phyloP scores from a whole-genome alignment of 2,888 invertebrate species.

The Branchipolynoe longqiensis region DNA sequence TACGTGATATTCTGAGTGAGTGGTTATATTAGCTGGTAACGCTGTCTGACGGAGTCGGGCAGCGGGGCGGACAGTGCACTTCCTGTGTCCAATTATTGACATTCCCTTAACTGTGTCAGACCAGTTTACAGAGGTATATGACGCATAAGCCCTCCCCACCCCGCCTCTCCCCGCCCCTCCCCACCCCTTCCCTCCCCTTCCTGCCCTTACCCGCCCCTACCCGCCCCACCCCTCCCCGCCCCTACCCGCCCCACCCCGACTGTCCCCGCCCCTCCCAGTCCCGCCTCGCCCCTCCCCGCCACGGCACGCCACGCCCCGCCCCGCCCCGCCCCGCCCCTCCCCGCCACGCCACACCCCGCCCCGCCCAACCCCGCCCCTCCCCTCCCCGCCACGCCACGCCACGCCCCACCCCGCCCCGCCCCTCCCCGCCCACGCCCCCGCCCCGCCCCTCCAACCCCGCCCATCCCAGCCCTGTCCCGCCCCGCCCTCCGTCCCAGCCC shows the following conservation, averaged over 20 bases:
- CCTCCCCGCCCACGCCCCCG: not conserved
- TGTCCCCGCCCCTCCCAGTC: no score
- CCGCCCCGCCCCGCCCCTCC: no score
- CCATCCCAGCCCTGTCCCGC: not conserved
- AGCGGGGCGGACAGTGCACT: not conserved
- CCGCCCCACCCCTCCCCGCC: no score
- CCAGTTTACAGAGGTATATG: not conserved
- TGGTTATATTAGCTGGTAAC: no score
- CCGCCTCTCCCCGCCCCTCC: no score
- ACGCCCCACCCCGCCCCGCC: not conserved
- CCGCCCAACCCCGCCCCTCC: not conserved
- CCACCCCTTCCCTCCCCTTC: no score
- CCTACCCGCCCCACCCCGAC: not conserved
- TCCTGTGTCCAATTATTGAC: constrained; percentile 34
- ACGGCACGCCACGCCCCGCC: no score
- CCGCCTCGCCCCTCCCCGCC: no score
- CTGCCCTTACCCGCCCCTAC: no score
- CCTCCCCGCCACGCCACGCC: not conserved
- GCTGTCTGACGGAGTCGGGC: not conserved
- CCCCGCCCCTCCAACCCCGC: not conserved
- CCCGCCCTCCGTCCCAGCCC: no score
- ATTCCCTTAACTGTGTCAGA: constrained; percentile 20
- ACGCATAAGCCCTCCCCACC: not conserved
- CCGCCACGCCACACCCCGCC: not conserved
- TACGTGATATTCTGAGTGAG: no score